phyloP scores from a whole-genome alignment of 2,888 invertebrate genomes.

The Tiliacea citrago region DNA sequence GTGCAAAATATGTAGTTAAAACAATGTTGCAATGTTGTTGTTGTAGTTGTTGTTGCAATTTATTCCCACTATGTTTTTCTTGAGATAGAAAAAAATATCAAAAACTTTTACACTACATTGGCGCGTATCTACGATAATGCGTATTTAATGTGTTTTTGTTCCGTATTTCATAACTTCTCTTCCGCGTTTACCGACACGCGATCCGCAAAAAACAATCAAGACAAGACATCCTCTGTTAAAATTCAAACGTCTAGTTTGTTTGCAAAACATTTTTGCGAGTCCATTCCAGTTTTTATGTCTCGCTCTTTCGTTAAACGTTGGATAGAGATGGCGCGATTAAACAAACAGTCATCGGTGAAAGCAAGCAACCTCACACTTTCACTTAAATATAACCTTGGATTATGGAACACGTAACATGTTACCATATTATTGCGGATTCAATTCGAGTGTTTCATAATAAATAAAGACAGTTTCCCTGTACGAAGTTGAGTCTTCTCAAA shows the following conservation, averaged over 20 bases:
- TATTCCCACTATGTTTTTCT: not conserved
- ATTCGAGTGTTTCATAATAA: slow-evolving; percentile 60
- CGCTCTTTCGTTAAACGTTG: slow-evolving; percentile 48
- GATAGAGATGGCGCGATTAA: slow-evolving; percentile 67
- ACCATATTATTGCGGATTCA: slow-evolving; percentile 71
- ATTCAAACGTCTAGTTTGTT: slow-evolving; percentile 48
- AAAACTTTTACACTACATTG: slow-evolving; percentile 9
- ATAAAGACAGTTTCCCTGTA: slow-evolving; percentile 43
- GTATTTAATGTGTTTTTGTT: slow-evolving; percentile 39
- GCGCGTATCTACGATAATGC: slow-evolving; percentile 15
- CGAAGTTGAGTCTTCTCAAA: slow-evolving; percentile 22
- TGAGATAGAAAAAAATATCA: not conserved
- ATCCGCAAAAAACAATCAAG: slow-evolving; percentile 35
- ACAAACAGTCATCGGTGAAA: slow-evolving; percentile 76
- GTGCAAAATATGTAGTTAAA: too few relatives aligned
- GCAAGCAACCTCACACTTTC: slow-evolving; percentile 83
- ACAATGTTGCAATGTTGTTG: too few relatives aligned
- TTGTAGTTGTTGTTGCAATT: too few relatives aligned
- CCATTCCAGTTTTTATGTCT: slow-evolving; percentile 57
- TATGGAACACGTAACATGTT: slow-evolving; percentile 80
- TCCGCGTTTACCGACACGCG: slow-evolving; percentile 23
- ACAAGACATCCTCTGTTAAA: slow-evolving; percentile 20
- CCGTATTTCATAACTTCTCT: slow-evolving; percentile 29
- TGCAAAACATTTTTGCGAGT: slow-evolving; percentile 61
- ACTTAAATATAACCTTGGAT: slow-evolving; percentile 82